Evolutionary conservation across 2,888 invertebrate species (phyloP).

Genomic region (Drosophila neonasuta): DNA sequence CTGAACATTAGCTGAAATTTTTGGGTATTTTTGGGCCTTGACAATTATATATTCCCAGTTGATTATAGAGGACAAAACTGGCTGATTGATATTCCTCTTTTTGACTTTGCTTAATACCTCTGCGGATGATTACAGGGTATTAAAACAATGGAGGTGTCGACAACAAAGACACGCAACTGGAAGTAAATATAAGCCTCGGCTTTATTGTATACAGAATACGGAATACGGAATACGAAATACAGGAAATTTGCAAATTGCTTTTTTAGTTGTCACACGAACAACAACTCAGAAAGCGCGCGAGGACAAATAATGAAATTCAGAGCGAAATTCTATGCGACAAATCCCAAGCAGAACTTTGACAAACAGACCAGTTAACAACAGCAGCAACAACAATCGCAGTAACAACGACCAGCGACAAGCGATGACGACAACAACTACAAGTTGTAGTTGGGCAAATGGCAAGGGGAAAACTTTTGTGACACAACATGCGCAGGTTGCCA

Average conservation of each 20-base stretch:
- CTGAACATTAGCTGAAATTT: neutral
- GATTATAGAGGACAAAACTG: neutral
- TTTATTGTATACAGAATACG: conserved; percentile 13
- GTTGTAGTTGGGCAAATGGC: conserved; percentile 24
- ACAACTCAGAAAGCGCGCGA: conserved; percentile 5
- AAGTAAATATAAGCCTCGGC: conserved; percentile 30
- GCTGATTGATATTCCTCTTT: neutral
- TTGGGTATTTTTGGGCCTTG: neutral
- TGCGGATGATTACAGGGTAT: conserved; percentile 11
- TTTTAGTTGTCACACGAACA: conserved; percentile 30
- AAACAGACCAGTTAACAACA: conserved; percentile 32
- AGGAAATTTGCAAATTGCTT: conserved; percentile 49
- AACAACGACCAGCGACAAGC: conserved; percentile 11
- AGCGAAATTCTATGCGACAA: conserved; percentile 32
- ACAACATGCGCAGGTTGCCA: conserved; percentile 10
- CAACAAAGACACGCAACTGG: conserved; percentile 25
- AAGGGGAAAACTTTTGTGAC: conserved; percentile 32
- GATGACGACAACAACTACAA: conserved; percentile 6
- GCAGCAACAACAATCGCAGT: conserved; percentile 6
- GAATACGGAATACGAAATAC: conserved; percentile 7
- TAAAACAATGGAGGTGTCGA: conserved; percentile 7
- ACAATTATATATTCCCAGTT: neutral
- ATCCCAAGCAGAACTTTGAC: conserved; percentile 42
- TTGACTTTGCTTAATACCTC: neutral
- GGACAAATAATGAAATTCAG: conserved; percentile 68